Base-by-base conservation (phyloP, 1,140 invertebrate genomes). In the Drosophila mojavensis region DNA sequence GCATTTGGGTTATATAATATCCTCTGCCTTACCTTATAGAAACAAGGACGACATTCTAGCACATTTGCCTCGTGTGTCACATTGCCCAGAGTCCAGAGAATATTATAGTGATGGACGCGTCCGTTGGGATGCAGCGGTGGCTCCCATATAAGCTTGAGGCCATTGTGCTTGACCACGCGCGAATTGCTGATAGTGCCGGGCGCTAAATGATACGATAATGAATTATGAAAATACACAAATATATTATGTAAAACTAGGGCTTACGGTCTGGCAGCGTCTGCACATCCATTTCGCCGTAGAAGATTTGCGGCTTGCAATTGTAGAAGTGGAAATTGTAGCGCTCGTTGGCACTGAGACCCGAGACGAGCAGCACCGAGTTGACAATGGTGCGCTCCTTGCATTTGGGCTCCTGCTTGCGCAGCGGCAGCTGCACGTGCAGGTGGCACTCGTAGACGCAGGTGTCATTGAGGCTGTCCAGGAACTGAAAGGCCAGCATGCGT, bases 251-350 rank as follows among this genome's bases (percentile, higher is more conserved):
- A 1, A 11, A 20, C 5, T n/a, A 20, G 24, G 6, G 24, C 90
- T 90, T 88, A 91, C 90, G 91, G 77, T 92, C 91, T 15, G 89
- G 90, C 30, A 90, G 54, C 3, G 91, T 92, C 9, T 78, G 60
- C 3, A 90, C 91, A 66, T 91, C 86, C 11, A 83, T 67, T 56
- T 92, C 88, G 30, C 91, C 91, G 50, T 92, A 92, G 50, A 91
- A 91, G 9, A 90, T 81, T 7, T 77, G 81, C 3, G 84, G 78
- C 28, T 80, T 78, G 70, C 91, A 92, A 50, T 85, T 92, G 62
- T 80, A 89, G 30, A 92, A 92, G 15, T 81, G 81, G 11, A 91
- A 56, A 50, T 85, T 82, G 41, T 92, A 92, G 13, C 67, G 66
- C 47, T 81, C 71, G 20, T 79, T 85, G 47, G 91, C 84, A 9